Base-by-base conservation (phyloP, 2,797 vertebrate genomes). In the Miopithecus talapoin region DNA sequence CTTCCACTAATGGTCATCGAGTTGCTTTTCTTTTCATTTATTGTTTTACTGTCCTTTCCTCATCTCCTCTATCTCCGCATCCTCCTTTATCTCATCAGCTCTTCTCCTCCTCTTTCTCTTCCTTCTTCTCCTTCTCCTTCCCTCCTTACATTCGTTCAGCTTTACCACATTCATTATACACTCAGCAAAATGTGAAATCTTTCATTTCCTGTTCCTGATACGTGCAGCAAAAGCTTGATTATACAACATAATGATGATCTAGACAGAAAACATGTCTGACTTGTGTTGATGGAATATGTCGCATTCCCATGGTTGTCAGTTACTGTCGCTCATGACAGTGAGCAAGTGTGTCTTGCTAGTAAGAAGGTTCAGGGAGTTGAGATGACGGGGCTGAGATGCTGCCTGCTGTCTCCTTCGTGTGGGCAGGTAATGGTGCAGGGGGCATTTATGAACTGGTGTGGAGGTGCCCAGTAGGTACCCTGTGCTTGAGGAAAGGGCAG, bases 311-410 rank as follows among this genome's bases (percentile, higher is more conserved):
- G 13, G 48, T 89, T 89, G 96, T 87, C 87, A 87, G 55, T 96
- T 92, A 61, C 26, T 36, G 1, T n/a, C 4, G 89, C 88, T 96
- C 74, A 61, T 89, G 96, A 90, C 72, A 43, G 78, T 46, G 81
- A 86, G 59, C 53, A 79, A 57, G 28, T 8, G 53, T 81, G 46
- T 81, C 91, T 95, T 95, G 89, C 85, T 72, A 74, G 76, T 55
- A 50, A 68, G 91, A 75, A 85, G 96, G 84, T 33, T 41, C 26
- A 24, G 78, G 86, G 89, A 79, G 76, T 96, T 89, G 92, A 96
- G 57, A 22, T 30, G 43, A 87, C 43, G 89, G 95, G 91, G 33
- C 72, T 78, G 50, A 70, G 61, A 36, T 50, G 57, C 83, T 64
- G 86, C 76, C 83, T 57, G n/a, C 57, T n/a, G 21, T 81, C 41